Evolutionary conservation across 2,797 vertebrate genomes (phyloP), one percentile per base, ranked within the genome.

Genomic region (Avahi laniger): DNA sequence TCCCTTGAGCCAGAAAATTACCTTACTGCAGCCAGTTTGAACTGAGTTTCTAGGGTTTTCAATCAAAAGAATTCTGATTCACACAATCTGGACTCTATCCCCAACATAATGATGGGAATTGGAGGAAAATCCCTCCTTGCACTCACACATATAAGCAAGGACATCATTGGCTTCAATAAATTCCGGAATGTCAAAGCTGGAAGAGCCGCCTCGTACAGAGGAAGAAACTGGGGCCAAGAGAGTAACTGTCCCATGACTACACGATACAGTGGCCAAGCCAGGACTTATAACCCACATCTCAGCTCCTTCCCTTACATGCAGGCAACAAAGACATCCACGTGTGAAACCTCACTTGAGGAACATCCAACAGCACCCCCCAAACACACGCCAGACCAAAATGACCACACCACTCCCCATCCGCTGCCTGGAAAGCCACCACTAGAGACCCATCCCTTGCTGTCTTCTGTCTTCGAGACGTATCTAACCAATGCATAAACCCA

Each of bases 321-420:
- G 57, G 11, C n/a, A 46, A 30, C 24, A 20, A 83, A 63, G 4
- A 7, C 18, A 22, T 28, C n/a, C 38, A 35, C 35, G 41, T 30
- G 20, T 13, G 4, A 0, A 14, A 10, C 33, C 18, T 43, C 63
- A 22, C 52, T n/a, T 1, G 0, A 69, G n/a, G 5, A 9, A 20
- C 30, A 28, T 1, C 0, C 9, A 89, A 26, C 14, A 33, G 43
- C 38, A 4, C 18, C 22, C 28, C n/a, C 43, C 33, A 15, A 11
- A 75, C 50, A 35, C 41, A 18, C 33, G 5, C 26, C 63, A 52
- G 18, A 15, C 54, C 61, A 54, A 9, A 87, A 67, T 2, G 67
- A 24, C 43, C 69, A 38, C 9, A 35, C 67, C 5, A 0, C 35
- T 35, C 38, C 30, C 70, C 35, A 7, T 5, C 14, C 7, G 1